Evolutionary conservation across 35 echinoderm and acorn worm species (phyloP).

Genomic region (Acanthaster planci): DNA sequence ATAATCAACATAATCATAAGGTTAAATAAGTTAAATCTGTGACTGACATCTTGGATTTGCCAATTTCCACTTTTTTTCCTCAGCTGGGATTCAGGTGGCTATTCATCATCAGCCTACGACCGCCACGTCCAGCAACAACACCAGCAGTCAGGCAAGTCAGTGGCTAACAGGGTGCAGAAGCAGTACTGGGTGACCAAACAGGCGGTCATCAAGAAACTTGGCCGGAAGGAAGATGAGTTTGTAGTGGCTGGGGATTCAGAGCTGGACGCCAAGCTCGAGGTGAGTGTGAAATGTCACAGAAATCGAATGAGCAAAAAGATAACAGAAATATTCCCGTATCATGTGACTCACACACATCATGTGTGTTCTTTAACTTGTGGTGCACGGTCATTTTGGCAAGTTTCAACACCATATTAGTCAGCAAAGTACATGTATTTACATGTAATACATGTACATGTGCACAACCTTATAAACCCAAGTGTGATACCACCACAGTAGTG

Average conservation of each 20-base stretch:
- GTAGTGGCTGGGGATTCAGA: constrained; percentile 96
- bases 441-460: too few species aligned
- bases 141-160: constrained; percentile 59
- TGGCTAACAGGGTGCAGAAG: constrained; percentile 88
- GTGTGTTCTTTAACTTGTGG: too few species aligned
- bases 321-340: too few species aligned
- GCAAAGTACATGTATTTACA: too few species aligned
- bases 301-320: too few species aligned
- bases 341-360: too few species aligned
- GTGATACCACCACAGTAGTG: too few species aligned
- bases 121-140: constrained; percentile 80
- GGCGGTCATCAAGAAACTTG: constrained; percentile 95
- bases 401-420: too few species aligned
- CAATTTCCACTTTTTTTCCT: not conserved
- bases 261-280: constrained; percentile 96
- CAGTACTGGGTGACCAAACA: constrained; percentile 99
- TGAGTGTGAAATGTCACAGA: too few species aligned
- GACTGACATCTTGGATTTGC: not conserved
- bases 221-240: constrained; percentile 97
- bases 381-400: too few species aligned
- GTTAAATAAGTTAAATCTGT: not conserved
- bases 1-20: not conserved
- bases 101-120: constrained; percentile 84
- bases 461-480: too few species aligned
- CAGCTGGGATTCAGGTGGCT: constrained; percentile 65